These are phyloP conservation scores for Callipepla squamata DNA, from an alignment of 2,113 vertebrate species.

Conservation along the genomic window DNA sequence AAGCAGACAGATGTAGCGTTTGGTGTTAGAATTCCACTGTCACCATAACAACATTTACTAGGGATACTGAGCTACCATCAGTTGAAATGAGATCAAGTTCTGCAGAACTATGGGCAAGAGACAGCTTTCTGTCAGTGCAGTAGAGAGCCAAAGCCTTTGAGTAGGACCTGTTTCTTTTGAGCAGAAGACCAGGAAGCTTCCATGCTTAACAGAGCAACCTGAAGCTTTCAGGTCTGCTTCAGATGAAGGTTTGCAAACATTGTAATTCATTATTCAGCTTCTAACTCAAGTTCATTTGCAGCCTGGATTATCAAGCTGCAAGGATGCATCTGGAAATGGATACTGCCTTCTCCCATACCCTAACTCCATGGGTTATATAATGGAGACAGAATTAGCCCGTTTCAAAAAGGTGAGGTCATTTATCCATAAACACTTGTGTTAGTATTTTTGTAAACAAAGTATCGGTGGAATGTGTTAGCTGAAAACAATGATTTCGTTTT, in stretches of 20 bases:
- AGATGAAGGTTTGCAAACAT: neutral
- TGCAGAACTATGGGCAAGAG: neutral
- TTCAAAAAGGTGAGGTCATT: neutral
- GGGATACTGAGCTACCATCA: neutral
- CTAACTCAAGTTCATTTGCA: neutral
- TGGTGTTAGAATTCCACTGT: neutral
- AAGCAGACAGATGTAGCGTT: conserved; percentile 17
- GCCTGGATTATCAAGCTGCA: neutral
- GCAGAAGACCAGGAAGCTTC: neutral
- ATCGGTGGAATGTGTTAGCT: neutral
- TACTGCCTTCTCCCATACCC: neutral
- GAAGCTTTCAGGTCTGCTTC: neutral
- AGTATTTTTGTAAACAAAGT: neutral
- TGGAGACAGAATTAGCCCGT: neutral
- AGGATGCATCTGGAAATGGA: neutral
- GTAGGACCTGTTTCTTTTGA: neutral
- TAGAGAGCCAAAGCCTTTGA: neutral
- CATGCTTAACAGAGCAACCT: neutral
- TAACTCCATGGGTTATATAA: neutral
- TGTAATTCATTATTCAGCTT: neutral
- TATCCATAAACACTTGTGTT: neutral
- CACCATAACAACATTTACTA: conserved; percentile 55
- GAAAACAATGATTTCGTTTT: neutral
- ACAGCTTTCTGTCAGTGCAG: neutral
- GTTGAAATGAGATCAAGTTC: neutral